Evolutionary conservation across 2,797 vertebrate genomes (phyloP).

Genomic region (Bothrops alternatus): DNA sequence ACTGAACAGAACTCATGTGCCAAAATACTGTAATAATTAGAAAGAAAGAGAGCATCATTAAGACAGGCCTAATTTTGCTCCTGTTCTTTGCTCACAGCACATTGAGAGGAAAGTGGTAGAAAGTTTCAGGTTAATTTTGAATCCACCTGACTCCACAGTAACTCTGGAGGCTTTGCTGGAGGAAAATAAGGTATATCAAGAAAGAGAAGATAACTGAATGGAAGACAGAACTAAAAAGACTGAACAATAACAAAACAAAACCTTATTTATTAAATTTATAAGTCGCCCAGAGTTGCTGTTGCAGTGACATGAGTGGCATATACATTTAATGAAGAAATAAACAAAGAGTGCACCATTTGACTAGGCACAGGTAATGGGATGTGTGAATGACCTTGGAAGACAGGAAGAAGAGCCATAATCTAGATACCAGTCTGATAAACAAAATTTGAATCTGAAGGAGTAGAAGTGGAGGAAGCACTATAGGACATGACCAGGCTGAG

Average conservation of each 20-base stretch:
- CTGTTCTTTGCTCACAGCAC: background rate
- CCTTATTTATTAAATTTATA: background rate
- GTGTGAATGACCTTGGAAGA: background rate
- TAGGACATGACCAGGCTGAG: background rate
- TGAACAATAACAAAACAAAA: background rate
- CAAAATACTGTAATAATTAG: background rate
- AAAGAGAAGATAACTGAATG: background rate
- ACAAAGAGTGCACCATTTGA: background rate
- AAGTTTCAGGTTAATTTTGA: background rate
- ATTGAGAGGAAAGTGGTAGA: background rate
- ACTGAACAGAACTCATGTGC: background rate
- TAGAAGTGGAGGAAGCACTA: background rate
- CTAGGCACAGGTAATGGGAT: background rate
- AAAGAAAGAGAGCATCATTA: background rate
- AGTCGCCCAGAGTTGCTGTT: background rate
- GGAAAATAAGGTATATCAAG: background rate
- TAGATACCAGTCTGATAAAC: background rate
- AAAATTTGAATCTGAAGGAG: background rate
- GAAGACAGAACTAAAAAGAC: background rate
- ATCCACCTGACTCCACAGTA: background rate
- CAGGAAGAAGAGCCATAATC: background rate
- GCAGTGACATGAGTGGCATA: background rate
- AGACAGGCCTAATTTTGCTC: background rate
- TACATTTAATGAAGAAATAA: background rate
- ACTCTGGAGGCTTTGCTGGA: background rate